phyloP scores from a whole-genome alignment of 2,797 vertebrate species.

The Buphagus erythrorhynchus region DNA sequence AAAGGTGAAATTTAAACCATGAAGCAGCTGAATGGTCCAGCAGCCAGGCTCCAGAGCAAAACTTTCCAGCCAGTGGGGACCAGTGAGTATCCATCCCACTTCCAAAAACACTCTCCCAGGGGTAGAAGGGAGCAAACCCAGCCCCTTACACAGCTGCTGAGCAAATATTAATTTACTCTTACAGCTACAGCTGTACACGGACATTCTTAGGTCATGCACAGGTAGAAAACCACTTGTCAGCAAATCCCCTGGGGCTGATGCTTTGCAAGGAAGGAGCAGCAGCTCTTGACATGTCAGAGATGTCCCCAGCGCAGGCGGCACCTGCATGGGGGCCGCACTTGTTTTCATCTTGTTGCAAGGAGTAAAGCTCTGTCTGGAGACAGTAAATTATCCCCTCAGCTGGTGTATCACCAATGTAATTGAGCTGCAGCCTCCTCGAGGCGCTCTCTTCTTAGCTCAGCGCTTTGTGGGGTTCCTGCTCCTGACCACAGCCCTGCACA shows the following conservation, averaged over 20 bases:
- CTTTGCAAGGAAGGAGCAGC: not conserved
- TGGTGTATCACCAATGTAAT: constrained; percentile 40
- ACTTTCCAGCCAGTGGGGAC: not conserved
- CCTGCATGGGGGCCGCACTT: not conserved
- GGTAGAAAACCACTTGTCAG: not conserved
- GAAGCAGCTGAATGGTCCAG: not conserved
- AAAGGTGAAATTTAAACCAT: not conserved
- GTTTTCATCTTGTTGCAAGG: not conserved
- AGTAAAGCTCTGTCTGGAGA: constrained; percentile 37
- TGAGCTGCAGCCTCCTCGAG: constrained; percentile 38
- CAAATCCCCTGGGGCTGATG: not conserved
- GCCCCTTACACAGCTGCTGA: not conserved
- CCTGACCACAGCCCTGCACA: not conserved
- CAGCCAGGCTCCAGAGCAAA: not conserved
- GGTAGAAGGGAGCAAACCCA: not conserved
- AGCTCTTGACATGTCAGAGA: accelerated
- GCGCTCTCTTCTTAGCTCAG: not conserved
- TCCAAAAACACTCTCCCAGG: accelerated
- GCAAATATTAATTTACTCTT: not conserved
- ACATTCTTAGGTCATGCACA: not conserved
- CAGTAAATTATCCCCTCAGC: constrained; percentile 35
- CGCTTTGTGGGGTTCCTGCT: not conserved
- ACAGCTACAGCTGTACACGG: not conserved
- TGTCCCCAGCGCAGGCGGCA: accelerated
- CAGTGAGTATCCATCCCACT: accelerated